phyloP scores from a whole-genome alignment of 2,888 invertebrate species.

The Ochropacha duplaris region DNA sequence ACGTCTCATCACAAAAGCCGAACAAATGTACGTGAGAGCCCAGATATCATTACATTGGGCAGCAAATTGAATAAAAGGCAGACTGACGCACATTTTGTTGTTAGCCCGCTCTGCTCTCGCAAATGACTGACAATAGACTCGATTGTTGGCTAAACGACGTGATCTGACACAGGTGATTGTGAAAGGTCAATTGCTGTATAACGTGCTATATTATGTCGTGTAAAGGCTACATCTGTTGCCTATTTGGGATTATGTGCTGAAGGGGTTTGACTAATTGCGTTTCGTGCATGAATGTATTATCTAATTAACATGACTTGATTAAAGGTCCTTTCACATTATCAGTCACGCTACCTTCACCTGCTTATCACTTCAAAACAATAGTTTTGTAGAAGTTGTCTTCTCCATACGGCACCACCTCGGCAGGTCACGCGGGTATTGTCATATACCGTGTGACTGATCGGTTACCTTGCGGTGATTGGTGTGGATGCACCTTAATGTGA shows the following conservation, averaged over 20 bases:
- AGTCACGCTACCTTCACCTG: no score
- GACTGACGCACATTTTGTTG: constrained; percentile 46
- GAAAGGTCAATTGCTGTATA: constrained; percentile 27
- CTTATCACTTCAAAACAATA: no score
- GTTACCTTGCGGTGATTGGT: no score
- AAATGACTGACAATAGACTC: constrained; percentile 62
- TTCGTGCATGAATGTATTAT: neutral
- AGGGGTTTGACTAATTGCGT: neutral
- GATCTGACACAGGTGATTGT: constrained; percentile 34
- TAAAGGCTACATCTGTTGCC: constrained; percentile 11
- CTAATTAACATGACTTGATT: neutral
- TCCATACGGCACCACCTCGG: no score
- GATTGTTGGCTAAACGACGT: constrained; percentile 42
- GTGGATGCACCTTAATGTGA: no score
- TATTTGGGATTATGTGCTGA: neutral
- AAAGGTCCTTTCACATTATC: neutral
- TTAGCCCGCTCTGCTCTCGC: constrained; percentile 43
- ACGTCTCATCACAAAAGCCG: constrained; percentile 23
- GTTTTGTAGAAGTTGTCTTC: no score
- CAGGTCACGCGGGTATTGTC: no score
- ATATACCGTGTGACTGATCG: no score
- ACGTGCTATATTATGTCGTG: constrained; percentile 5
- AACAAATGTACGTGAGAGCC: constrained; percentile 12
- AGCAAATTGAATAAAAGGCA: constrained; percentile 60
- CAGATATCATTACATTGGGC: constrained; percentile 37